Evolutionary conservation across 2,113 vertebrate species (phyloP).

Genomic region (Bombycilla garrulus): DNA sequence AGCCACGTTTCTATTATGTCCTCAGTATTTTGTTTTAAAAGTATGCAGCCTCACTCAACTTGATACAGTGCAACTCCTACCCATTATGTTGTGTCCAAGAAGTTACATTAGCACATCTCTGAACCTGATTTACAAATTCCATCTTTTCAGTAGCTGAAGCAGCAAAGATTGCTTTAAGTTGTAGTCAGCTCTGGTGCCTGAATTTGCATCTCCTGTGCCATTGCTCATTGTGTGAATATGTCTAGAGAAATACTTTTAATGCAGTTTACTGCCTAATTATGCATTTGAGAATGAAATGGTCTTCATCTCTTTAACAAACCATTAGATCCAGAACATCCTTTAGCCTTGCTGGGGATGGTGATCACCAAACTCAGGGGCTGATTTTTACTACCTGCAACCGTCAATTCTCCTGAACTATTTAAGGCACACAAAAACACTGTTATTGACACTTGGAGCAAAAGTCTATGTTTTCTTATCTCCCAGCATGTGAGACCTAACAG

Average conservation of each 20-base stretch:
- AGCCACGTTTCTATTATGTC: not conserved
- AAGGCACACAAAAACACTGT: not conserved
- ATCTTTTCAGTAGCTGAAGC: not conserved
- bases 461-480: not conserved
- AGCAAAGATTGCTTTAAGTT: not conserved
- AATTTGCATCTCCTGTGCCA: not conserved
- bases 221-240: not conserved
- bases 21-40: not conserved
- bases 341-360: not conserved
- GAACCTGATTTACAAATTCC: not conserved
- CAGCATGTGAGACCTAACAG: not conserved
- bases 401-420: not conserved
- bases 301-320: not conserved
- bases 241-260: not conserved
- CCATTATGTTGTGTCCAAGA: not conserved
- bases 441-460: not conserved
- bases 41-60: rapidly evolving
- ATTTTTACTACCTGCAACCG: not conserved
- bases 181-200: not conserved
- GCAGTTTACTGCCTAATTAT: not conserved
- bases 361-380: not conserved
- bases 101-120: not conserved
- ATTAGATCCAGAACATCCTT: not conserved
- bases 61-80: not conserved
- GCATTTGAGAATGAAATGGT: not conserved